Evolutionary conservation across 1,140 invertebrate genomes (phyloP), one percentile per base, ranked within the genome.

Genomic region (Zaprionus tsacasi): DNA sequence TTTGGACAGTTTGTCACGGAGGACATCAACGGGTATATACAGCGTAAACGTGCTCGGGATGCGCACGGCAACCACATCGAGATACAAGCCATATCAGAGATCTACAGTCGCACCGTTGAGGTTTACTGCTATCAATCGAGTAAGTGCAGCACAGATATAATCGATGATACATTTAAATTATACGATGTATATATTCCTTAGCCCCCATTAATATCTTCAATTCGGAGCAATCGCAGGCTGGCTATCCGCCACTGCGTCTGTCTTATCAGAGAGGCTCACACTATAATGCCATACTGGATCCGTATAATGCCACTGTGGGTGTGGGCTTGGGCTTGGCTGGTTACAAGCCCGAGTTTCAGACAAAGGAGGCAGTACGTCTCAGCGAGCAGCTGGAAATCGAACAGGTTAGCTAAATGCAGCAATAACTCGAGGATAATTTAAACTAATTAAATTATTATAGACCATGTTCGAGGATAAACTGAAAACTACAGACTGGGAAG

Each of bases 1-100:
- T 99, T 97, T 93, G 96, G 96, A n/a, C 96, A 97, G 81, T 99
- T 98, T 93, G 95, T 99, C 15, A 98, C 98, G 2, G 98, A 99
- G 93, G 97, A 98, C 93, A 98, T 99, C 92, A 95, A 95, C 57
- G 96, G 95, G 21, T 99, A 99, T 88, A 95, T 99, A 13, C 95
- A 95, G 88, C 94, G 98, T 21, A 97, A 97, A 93, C 93, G 96
- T 8, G 93, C 94, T 67, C 95, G 96, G 72, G 95, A 95, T 92
- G 96, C 96, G 52, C 98, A 98, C 93, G 98, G 98, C 43, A 99
- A 99, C 93, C 98, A 99, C 92, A 95, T 99, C 78, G 98, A 99
- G 93, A 97, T 99, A 91, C 98, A 99, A 93, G 98, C 98, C 30
- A 96, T 99, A 94, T 97, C 96, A 75, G 98, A 99, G 94, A 96